Percentiles rank a stretch among this genome's conserved stretches.
phyloP scores from a whole-genome alignment of 2,888 invertebrate genomes.

The Drosophila anceps region DNA sequence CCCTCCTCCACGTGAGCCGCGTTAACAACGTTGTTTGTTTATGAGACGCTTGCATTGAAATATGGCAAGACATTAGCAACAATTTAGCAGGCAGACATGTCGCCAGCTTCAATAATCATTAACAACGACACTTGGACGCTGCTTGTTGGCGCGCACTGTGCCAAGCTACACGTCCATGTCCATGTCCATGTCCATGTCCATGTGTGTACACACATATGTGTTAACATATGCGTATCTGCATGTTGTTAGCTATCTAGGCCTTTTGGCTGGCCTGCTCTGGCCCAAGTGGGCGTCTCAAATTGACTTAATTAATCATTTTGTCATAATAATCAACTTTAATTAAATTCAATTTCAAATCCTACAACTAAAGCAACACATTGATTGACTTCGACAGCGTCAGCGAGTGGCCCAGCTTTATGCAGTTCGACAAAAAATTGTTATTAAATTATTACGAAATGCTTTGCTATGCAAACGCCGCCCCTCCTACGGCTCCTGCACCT shows the following conservation, averaged over 20 bases:
- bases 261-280: constrained; percentile 18
- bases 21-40: constrained; percentile 77
- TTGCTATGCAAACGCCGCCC: constrained; percentile 20
- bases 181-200: background rate
- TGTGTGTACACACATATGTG: background rate
- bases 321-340: constrained; percentile 76
- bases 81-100: constrained; percentile 71
- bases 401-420: background rate
- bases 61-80: constrained; percentile 67
- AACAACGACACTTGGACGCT: constrained; percentile 67
- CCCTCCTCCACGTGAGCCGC: constrained; percentile 6
- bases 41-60: constrained; percentile 77
- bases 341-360: constrained; percentile 71
- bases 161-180: background rate
- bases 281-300: constrained; percentile 73
- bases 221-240: constrained; percentile 19
- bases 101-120: constrained; percentile 73
- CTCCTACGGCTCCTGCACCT: background rate
- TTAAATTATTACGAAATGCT: constrained; percentile 50
- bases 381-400: constrained; percentile 32
- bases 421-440: constrained; percentile 18
- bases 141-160: too few relatives aligned
- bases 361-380: constrained; percentile 18
- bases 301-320: constrained; percentile 79
- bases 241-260: constrained; percentile 33